phyloP scores from a whole-genome alignment of 1,140 invertebrate genomes.

The Papilio dardanus region DNA sequence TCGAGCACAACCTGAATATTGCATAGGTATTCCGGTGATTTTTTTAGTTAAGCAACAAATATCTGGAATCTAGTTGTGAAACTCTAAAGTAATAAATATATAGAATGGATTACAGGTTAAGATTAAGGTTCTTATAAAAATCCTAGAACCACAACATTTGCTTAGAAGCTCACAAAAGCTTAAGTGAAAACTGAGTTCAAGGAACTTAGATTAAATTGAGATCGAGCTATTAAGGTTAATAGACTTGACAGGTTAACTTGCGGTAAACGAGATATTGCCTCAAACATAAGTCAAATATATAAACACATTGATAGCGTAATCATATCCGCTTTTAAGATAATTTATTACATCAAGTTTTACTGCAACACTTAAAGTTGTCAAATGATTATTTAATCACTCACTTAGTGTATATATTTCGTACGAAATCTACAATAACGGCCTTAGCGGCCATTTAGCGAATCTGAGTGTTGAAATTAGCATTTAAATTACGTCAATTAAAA shows the following conservation, averaged over 20 bases:
- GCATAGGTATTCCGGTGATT: too few species aligned
- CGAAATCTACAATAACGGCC: not conserved
- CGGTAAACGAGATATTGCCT: not conserved
- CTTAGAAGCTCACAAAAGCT: not conserved
- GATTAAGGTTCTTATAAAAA: not conserved
- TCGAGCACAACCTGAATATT: too few species aligned
- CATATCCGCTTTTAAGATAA: not conserved
- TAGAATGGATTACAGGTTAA: not conserved
- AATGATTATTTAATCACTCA: not conserved
- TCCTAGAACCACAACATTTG: not conserved
- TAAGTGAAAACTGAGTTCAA: not conserved
- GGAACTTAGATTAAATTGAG: not conserved
- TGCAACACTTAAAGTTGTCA: too few species aligned
- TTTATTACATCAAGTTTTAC: not conserved
- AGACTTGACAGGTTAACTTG: not conserved
- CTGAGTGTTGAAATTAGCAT: too few species aligned
- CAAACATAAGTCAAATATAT: not conserved
- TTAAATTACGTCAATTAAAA: too few species aligned
- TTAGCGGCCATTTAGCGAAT: not conserved
- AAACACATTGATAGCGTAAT: not conserved
- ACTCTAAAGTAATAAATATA: not conserved
- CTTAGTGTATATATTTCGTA: not conserved
- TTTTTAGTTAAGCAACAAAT: too few species aligned
- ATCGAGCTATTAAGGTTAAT: not conserved
- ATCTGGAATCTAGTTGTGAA: too few species aligned